Evolutionary conservation across 2,113 vertebrate species (phyloP).

Genomic region (Xenopus tropicalis): UCB_Xtro_10.0 CM004447.2:80821501-80822000

Average conservation of each 20-base stretch:
- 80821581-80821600: too few relatives aligned
- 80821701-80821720: background rate
- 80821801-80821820: slow-evolving; percentile 44
- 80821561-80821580: too few relatives aligned
- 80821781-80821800: slow-evolving; percentile 49
- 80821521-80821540: too few relatives aligned
- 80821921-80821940: slow-evolving; percentile 52
- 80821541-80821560: too few relatives aligned
- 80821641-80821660: too few relatives aligned
- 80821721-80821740: slow-evolving; percentile 14
- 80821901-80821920: slow-evolving; percentile 55
- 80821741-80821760: slow-evolving; percentile 15
- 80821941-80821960: slow-evolving; percentile 17
- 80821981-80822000: background rate
- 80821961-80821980: background rate
- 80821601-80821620: too few relatives aligned
- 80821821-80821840: slow-evolving; percentile 49
- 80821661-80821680: too few relatives aligned
- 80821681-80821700: too few relatives aligned
- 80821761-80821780: slow-evolving; percentile 48
- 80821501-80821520: too few relatives aligned
- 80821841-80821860: slow-evolving; percentile 48
- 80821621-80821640: too few relatives aligned
- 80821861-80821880: slow-evolving; percentile 46
- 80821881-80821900: slow-evolving; percentile 57